phyloP scores from a whole-genome alignment of 2,888 invertebrate genomes.

The Caenorhabditis wallacei region DNA sequence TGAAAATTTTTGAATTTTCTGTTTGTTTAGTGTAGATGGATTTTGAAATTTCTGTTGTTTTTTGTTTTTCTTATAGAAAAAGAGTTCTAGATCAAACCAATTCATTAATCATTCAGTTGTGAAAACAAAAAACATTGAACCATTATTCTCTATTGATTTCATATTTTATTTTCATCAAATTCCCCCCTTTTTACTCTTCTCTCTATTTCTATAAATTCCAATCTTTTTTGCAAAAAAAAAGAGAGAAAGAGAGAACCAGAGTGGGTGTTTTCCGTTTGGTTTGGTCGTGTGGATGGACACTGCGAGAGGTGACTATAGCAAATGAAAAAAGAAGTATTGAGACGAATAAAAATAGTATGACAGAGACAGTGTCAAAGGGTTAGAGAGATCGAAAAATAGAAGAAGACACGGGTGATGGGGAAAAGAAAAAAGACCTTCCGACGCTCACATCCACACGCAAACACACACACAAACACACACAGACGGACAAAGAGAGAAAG shows the following conservation, averaged over 20 bases:
- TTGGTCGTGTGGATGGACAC: background rate
- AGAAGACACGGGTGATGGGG: background rate
- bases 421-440: constrained; percentile 29
- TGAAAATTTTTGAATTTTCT: no score
- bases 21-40: no score
- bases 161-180: background rate
- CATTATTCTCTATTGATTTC: no score
- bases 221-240: background rate
- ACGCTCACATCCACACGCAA: constrained; percentile 5
- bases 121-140: no score
- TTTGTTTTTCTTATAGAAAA: no score
- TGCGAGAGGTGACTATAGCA: constrained; percentile 16
- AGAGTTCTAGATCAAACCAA: no score
- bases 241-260: background rate
- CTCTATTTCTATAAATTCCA: constrained; percentile 1
- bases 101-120: no score
- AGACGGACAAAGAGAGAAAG: background rate
- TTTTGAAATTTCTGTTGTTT: no score
- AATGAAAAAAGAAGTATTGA: background rate
- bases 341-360: background rate
- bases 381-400: background rate
- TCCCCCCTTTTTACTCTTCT: background rate
- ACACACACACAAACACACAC: constrained; percentile 29
- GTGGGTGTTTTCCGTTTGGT: constrained; percentile 18
- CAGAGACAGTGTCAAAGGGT: background rate